Evolutionary conservation across 2,797 vertebrate genomes (phyloP).

Genomic region (Lepus oiostolus): DNA sequence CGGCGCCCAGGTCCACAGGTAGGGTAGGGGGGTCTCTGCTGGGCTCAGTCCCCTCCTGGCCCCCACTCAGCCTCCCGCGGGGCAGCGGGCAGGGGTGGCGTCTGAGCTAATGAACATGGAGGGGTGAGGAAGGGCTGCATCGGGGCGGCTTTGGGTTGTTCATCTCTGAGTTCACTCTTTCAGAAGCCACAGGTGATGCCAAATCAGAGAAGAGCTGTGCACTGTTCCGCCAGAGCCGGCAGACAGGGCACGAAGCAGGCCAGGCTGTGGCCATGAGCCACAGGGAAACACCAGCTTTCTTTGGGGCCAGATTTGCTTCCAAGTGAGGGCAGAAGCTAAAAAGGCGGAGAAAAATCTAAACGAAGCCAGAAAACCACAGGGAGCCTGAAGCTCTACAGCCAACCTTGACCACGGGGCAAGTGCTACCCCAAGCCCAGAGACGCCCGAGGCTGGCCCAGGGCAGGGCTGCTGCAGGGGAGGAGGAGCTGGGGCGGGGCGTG

Average conservation of each 20-base stretch:
- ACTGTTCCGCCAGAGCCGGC: slow-evolving; percentile 86
- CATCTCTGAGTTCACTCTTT: slow-evolving; percentile 24
- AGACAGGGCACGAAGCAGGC: too few relatives aligned
- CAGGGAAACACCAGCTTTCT: background rate
- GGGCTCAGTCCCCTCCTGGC: slow-evolving; percentile 63
- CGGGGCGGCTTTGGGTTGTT: slow-evolving; percentile 81
- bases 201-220: slow-evolving; percentile 65
- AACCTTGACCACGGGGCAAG: background rate
- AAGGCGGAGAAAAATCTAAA: background rate
- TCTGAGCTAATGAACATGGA: slow-evolving; percentile 82
- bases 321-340: background rate
- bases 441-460: slow-evolving; percentile 66
- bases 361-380: background rate
- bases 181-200: slow-evolving; percentile 50
- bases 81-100: slow-evolving; percentile 86
- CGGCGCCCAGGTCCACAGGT: slow-evolving; percentile 81
- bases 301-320: background rate
- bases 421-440: slow-evolving; percentile 63
- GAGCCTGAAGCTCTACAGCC: background rate
- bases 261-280: background rate
- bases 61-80: slow-evolving; percentile 85
- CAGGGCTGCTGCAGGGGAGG: slow-evolving; percentile 45
- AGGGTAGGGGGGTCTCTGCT: slow-evolving; percentile 74
- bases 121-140: slow-evolving; percentile 80
- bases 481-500: background rate